Conservation (phyloP, 2,113 vertebrate species). For the Anarhynchus alexandrinus region DNA sequence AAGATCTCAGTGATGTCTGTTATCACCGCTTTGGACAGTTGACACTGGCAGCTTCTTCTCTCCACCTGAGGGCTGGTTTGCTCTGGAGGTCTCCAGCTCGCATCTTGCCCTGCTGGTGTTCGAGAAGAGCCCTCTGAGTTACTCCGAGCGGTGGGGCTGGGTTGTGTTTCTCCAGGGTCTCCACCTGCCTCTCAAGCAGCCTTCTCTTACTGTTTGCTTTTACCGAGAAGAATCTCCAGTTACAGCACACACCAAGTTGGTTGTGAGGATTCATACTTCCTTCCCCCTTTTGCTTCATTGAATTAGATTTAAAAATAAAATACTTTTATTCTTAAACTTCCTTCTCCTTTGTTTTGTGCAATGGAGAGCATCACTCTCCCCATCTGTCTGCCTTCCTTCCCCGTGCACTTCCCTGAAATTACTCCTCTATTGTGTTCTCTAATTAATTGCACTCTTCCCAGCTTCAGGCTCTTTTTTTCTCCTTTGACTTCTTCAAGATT, state of each 20-base stretch:
- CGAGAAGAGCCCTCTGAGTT: too few relatives aligned
- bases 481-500: neutral
- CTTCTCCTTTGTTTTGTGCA: neutral
- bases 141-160: too few relatives aligned
- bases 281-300: neutral
- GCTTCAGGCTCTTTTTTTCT: neutral
- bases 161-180: too few relatives aligned
- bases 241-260: neutral
- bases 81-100: too few relatives aligned
- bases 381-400: neutral
- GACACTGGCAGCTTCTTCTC: neutral
- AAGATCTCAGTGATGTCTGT: neutral
- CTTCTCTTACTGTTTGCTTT: neutral
- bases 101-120: too few relatives aligned
- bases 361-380: neutral
- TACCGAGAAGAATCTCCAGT: neutral
- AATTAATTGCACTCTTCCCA: neutral
- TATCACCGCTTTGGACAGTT: neutral
- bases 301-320: slow-evolving; percentile 31
- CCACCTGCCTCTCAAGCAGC: too few relatives aligned
- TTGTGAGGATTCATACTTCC: neutral
- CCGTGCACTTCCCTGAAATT: neutral
- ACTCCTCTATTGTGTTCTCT: neutral
- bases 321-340: neutral
- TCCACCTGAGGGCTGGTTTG: neutral